phyloP scores from a whole-genome alignment of 1,140 invertebrate species.

The Hycleus phaleratus region DNA sequence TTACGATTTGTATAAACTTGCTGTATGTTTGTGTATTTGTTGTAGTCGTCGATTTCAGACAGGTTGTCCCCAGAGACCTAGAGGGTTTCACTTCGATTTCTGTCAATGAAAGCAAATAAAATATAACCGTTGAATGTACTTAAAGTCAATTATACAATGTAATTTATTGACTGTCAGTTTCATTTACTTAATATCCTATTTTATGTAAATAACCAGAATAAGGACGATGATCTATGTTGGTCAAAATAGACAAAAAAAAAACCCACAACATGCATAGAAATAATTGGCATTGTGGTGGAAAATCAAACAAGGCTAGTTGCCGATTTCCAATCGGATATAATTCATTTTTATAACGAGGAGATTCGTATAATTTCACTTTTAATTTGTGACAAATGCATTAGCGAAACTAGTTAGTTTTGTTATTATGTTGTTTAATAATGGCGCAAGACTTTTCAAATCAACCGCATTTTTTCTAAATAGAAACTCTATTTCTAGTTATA shows the following conservation, averaged over 20 bases:
- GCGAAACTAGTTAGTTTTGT: background rate
- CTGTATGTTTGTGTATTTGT: too few species aligned
- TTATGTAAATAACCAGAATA: constrained; percentile 8
- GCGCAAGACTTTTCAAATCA: constrained; percentile 1
- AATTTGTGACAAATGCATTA: constrained; percentile 16
- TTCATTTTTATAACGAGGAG: background rate
- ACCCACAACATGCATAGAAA: too few species aligned
- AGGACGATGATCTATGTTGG: too few species aligned
- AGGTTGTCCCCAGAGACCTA: constrained; percentile 9
- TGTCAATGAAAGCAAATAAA: constrained; percentile 14
- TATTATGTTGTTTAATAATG: background rate
- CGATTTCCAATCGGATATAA: too few species aligned
- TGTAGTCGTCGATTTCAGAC: constrained; percentile 4
- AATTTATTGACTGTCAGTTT: constrained; percentile 14
- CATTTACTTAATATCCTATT: constrained; percentile 15
- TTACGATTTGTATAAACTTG: constrained; percentile 5
- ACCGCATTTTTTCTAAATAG: constrained; percentile 12
- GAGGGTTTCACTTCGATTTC: constrained; percentile 14
- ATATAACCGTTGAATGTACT: constrained; percentile 13
- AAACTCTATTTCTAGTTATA: constrained; percentile 9
- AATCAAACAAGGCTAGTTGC: too few species aligned
- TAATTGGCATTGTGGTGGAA: too few species aligned
- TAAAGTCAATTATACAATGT: constrained; percentile 9
- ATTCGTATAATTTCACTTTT: constrained; percentile 14
- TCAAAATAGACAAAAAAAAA: too few species aligned